A percentile compares a stretch with the other conserved stretches of the same genome.
Conservation (phyloP, 2,888 invertebrate genomes). For the Hanleya hanleyi region DNA sequence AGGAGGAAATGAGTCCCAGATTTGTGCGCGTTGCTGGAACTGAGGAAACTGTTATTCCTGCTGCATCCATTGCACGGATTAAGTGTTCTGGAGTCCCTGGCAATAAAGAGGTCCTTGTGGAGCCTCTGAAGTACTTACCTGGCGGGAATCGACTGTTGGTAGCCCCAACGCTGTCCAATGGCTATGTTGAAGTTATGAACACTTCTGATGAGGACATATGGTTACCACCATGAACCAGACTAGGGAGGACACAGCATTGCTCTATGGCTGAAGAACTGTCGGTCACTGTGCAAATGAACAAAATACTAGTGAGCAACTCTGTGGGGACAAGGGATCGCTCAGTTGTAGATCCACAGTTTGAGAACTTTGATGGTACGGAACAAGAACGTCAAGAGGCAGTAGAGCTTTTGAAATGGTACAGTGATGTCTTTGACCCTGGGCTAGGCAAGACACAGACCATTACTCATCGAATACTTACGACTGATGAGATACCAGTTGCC, state of each 20-base stretch:
- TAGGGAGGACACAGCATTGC: background rate
- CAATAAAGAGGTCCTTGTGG: background rate
- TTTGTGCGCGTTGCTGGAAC: background rate
- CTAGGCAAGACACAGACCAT: background rate
- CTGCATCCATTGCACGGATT: background rate
- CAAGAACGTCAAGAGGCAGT: no score
- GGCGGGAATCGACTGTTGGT: background rate
- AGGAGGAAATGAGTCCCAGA: no score
- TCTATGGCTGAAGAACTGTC: background rate
- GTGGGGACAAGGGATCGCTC: background rate
- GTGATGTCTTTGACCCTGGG: conserved; percentile 12
- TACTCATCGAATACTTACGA: conserved; percentile 3
- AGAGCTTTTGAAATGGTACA: conserved; percentile 4
- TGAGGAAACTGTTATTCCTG: background rate
- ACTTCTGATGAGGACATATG: conserved; percentile 2
- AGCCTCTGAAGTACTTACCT: background rate
- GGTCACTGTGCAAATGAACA: background rate
- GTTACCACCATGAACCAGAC: conserved; percentile 6
- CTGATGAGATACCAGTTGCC: conserved; percentile 10
- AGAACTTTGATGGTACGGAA: no score
- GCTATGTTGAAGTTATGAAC: conserved; percentile 12
- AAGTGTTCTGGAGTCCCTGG: background rate
- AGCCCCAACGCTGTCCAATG: background rate
- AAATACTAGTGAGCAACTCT: background rate
- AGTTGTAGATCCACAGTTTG: no score